Evolutionary conservation across 2,113 vertebrate species (phyloP).

Genomic region (Erinaceus europaeus): DNA sequence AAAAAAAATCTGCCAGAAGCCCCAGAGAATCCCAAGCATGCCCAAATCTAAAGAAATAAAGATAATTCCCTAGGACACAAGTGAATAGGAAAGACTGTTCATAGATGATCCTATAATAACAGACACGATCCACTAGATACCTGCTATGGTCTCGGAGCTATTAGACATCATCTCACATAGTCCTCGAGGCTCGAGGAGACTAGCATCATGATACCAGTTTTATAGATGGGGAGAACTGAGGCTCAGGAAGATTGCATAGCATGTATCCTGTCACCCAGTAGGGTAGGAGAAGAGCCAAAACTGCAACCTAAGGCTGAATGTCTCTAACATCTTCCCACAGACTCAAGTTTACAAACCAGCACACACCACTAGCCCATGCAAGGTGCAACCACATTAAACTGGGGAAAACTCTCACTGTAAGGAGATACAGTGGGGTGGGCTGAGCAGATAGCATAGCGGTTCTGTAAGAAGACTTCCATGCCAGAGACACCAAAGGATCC

Average conservation of each 20-base stretch:
- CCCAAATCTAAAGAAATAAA: too few relatives aligned
- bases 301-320: background rate
- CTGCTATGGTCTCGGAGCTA: background rate
- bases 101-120: background rate
- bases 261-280: background rate
- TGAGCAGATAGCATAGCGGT: too few relatives aligned
- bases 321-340: background rate
- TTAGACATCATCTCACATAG: background rate
- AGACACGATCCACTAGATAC: background rate
- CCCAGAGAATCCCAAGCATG: too few relatives aligned
- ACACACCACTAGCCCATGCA: background rate
- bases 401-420: background rate
- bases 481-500: too few relatives aligned
- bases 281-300: background rate
- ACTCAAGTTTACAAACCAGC: conserved; percentile 22
- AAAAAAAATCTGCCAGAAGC: too few relatives aligned
- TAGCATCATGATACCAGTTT: background rate
- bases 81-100: conserved; percentile 6
- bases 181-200: background rate
- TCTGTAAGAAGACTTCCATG: too few relatives aligned
- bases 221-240: conserved; percentile 43
- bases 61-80: background rate
- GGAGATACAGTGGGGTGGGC: background rate
- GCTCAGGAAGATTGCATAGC: conserved; percentile 11
- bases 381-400: background rate